Percentiles rank a stretch among this genome's conserved stretches.
phyloP scores from a whole-genome alignment of 1,140 invertebrate species.

The Teleogryllus occipitalis region DNA sequence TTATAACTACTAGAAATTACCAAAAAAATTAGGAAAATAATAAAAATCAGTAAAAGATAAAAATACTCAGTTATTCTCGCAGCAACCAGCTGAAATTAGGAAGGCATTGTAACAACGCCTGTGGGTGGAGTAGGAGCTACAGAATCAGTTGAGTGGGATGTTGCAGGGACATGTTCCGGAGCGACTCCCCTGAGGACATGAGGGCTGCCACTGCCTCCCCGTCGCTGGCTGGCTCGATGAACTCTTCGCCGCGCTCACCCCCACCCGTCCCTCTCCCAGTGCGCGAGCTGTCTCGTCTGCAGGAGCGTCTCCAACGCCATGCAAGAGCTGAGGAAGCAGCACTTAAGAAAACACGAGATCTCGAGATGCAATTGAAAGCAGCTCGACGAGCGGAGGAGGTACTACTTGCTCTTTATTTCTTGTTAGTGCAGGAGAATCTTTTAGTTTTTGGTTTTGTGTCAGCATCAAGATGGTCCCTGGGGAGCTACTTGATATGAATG shows the following conservation, averaged over 20 bases:
- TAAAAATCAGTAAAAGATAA: no score
- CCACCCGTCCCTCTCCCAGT: slow-evolving; percentile 41
- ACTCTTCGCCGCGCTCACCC: slow-evolving; percentile 31
- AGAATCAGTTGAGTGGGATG: neutral
- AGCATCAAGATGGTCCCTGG: no score
- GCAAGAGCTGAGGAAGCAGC: slow-evolving; percentile 62
- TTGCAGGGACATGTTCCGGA: neutral
- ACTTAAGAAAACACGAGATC: slow-evolving; percentile 60
- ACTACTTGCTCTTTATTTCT: slow-evolving; percentile 21
- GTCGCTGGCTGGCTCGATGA: neutral
- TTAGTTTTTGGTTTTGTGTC: no score
- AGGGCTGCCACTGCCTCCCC: neutral
- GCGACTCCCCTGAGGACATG: neutral
- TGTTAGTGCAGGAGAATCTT: neutral
- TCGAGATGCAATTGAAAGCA: slow-evolving; percentile 58
- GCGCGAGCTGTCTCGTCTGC: slow-evolving; percentile 48
- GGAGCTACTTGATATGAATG: no score
- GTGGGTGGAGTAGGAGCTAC: no score
- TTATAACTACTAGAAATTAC: no score
- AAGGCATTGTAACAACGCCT: no score
- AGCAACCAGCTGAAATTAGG: no score
- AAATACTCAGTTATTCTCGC: no score
- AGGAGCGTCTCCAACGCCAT: slow-evolving; percentile 56
- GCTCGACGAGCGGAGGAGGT: slow-evolving; percentile 56
- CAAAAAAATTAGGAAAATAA: no score